phyloP scores from a whole-genome alignment of 2,113 vertebrate species.

The Crotalus tigris region DNA sequence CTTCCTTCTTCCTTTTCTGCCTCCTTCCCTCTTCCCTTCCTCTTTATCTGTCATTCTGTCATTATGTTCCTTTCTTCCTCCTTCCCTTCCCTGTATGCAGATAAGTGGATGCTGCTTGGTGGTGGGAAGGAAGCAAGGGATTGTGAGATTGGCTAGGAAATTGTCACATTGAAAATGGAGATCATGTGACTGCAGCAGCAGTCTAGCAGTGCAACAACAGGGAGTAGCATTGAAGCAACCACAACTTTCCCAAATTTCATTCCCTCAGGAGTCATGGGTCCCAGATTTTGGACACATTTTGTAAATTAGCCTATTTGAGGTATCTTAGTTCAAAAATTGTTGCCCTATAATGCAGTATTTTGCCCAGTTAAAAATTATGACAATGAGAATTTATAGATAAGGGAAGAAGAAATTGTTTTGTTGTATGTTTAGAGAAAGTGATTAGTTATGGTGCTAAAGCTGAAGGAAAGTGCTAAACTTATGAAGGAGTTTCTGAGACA shows the following conservation, averaged over 20 bases:
- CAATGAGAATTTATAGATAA: background rate
- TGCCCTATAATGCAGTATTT: background rate
- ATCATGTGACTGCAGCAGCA: background rate
- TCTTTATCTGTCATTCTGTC: too few species aligned
- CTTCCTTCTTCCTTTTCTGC: too few species aligned
- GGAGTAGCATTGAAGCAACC: background rate
- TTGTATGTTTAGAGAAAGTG: background rate
- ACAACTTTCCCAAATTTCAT: background rate
- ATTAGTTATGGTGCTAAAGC: background rate
- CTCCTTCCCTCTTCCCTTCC: too few species aligned
- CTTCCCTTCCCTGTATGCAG: background rate
- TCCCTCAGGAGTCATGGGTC: background rate
- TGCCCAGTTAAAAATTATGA: background rate
- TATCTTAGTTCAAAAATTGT: background rate
- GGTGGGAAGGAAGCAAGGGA: background rate
- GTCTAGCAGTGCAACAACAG: background rate
- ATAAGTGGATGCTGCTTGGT: background rate
- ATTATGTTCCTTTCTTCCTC: too few species aligned
- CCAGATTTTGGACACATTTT: background rate
- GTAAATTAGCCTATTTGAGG: background rate
- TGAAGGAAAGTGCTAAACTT: background rate
- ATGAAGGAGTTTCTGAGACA: background rate
- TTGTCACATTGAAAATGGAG: background rate
- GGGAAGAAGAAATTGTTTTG: background rate
- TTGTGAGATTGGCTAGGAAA: background rate